A percentile compares a stretch with the other conserved stretches of the same genome.
phyloP scores from a whole-genome alignment of 53 echinoderm and acorn worm genomes.

The Mesocentrotus franciscanus region DNA sequence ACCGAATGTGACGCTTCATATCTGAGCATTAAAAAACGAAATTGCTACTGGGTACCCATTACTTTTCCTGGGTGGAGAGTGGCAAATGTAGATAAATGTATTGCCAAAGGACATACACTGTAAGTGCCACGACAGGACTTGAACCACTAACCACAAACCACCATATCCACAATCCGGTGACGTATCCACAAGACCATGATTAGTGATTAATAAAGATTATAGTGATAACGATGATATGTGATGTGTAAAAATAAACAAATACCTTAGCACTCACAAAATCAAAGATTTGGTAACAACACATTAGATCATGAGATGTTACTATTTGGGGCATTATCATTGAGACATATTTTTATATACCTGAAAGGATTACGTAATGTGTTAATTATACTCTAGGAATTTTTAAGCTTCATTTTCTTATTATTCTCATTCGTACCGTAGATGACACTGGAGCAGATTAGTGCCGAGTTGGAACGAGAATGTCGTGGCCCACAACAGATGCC shows the following conservation, averaged over 20 bases:
- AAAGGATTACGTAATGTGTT: neutral
- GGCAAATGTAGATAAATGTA: neutral
- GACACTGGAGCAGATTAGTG: conserved; percentile 78
- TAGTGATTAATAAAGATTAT: neutral
- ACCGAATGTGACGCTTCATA: too few species aligned
- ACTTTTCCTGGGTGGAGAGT: too few species aligned
- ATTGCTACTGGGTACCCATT: too few species aligned
- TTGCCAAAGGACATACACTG: too few species aligned
- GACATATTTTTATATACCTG: neutral
- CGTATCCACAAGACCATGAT: too few species aligned
- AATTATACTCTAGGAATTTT: neutral
- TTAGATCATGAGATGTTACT: too few species aligned
- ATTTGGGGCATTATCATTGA: neutral
- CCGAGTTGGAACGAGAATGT: conserved; percentile 69
- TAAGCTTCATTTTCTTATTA: neutral
- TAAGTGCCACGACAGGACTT: too few species aligned
- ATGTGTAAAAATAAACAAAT: neutral
- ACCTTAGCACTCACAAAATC: neutral
- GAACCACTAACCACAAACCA: too few species aligned
- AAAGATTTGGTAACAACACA: neutral
- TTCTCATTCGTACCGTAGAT: conserved; percentile 62
- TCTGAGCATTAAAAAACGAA: too few species aligned
- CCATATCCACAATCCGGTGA: too few species aligned
- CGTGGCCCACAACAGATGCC: neutral
- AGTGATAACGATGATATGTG: neutral